Evolutionary conservation across 2,113 vertebrate species (phyloP), one percentile per base, ranked within the genome.

Genomic region (Microtus oregoni): DNA sequence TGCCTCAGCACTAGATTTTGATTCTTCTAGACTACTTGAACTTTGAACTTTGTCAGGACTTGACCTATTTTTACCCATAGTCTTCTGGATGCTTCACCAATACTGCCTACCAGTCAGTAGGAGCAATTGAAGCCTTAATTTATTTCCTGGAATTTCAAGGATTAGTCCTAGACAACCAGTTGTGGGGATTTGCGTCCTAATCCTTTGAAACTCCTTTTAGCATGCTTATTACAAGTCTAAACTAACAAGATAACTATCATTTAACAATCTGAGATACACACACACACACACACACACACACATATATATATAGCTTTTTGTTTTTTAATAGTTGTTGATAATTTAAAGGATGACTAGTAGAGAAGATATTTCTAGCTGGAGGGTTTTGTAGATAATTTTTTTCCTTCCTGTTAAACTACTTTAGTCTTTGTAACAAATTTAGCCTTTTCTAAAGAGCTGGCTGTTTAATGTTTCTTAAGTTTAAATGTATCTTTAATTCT

Each of bases 71-170:
- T 96, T 92, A 93, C 50, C 41, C 28, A 32, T n/a, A 58, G 65
- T n/a, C 22, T 86, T n/a, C 22, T 50, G 76, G 44, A 90, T 95
- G 89, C 30, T 86, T 81, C 72, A 77, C 91, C 52, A 91, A 13
- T 94, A 86, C n/a, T 79, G 90, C 35, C 19, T 93, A 65, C 63
- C 58, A 92, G 26, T 52, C 44, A n/a, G n/a, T 92, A 38, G 61
- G 61, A 96, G 26, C 70, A 85, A 86, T 79, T 68, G n/a, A 88
- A 93, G 76, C 85, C 81, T 91, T 95, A 9, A 85, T 77, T 86
- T 35, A 32, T 65, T 96, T 96, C 50, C 76, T 94, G 85, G 63
- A 94, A 86, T 96, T 88, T 96, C 58, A 82, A 63, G 89, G 72
- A 65, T 50, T 93, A 22, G 38, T 41, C 6, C 5, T 88, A 77